Evolutionary conservation across 1,140 invertebrate species (phyloP), one percentile per base, ranked within the genome.

Genomic region (Neodiprion lecontei): DNA sequence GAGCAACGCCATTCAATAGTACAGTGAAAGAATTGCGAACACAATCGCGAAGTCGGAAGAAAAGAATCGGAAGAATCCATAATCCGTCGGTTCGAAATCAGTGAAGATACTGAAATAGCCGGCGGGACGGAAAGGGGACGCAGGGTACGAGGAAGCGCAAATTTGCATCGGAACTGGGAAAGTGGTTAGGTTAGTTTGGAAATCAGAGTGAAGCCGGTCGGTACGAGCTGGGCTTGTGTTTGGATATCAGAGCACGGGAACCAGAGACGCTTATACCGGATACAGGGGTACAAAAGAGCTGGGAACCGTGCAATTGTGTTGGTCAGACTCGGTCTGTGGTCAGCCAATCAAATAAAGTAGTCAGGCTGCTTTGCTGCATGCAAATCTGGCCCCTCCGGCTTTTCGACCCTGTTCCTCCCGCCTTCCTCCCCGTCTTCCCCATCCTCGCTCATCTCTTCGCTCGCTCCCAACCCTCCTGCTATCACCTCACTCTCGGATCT

Each of bases 321-420:
- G 67, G 17, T 14, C 40, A 17, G 17, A 69, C 11, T 21, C 67
- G 10, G 67, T 21, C 40, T 76, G 74, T 79, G 83, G 81, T 79
- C 79, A 80, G 81, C 81, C 82, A 84, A 84, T 84, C 81, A 83
- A 84, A 84, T 84, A 82, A 84, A 84, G 82, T 84, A 84, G 82
- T 81, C 80, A 74, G 78, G 79, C 11, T 79, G 82, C 82, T 82
- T 83, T 80, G 76, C 81, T 69, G 75, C 80, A 83, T 84, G 82
- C 81, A 83, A 84, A 83, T 84, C 80, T 74, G 74, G 73, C 76
- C 78, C 81, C 79, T 75, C 79, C 75, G 78, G 80, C 75, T 79
- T 82, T 82, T 79, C 17, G 53, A 61, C 53, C 53, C 53, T 61
- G 53, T 8, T n/a, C n/a, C 53, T 61, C 53, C n/a, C 53, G 28